A percentile compares a stretch with the other conserved stretches of the same genome.
Conservation (phyloP, 1,140 invertebrate genomes). For the Colletes gigas region DNA sequence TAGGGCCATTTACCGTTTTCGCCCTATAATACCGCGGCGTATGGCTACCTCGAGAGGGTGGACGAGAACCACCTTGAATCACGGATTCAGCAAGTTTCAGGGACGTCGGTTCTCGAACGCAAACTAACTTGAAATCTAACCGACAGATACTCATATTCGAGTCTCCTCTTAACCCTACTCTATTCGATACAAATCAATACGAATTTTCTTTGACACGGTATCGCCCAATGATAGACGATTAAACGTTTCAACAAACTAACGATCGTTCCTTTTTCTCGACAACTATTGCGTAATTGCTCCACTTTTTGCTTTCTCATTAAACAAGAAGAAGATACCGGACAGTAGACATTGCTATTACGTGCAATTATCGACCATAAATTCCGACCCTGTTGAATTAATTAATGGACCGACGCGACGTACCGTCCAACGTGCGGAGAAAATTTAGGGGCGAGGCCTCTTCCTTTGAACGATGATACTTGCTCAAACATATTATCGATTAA, state of each 20-base stretch:
- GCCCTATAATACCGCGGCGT: constrained; percentile 70
- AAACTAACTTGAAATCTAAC: too few species aligned
- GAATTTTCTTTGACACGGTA: too few species aligned
- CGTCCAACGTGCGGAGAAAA: constrained; percentile 1
- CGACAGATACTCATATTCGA: neutral
- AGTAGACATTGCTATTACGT: constrained; percentile 20
- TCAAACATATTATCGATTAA: constrained; percentile 65
- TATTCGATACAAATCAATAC: too few species aligned
- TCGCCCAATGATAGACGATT: neutral
- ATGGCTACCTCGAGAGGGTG: constrained; percentile 38
- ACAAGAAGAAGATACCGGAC: constrained; percentile 25
- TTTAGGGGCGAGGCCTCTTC: constrained; percentile 9
- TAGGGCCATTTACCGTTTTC: constrained; percentile 77
- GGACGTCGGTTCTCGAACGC: constrained; percentile 10
- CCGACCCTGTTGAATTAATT: constrained; percentile 37
- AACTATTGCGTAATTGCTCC: too few species aligned
- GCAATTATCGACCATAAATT: constrained; percentile 58
- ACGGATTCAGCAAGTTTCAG: constrained; percentile 55
- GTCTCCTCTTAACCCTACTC: too few species aligned
- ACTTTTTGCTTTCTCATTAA: too few species aligned
- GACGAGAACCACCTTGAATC: constrained; percentile 51
- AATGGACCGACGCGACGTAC: constrained; percentile 6
- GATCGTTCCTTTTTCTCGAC: neutral
- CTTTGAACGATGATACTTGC: constrained; percentile 57
- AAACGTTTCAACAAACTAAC: neutral